These are phyloP conservation scores for human (Homo sapiens) DNA, from an alignment of 2,113 vertebrate species.

Conservation along the genomic window DNA sequence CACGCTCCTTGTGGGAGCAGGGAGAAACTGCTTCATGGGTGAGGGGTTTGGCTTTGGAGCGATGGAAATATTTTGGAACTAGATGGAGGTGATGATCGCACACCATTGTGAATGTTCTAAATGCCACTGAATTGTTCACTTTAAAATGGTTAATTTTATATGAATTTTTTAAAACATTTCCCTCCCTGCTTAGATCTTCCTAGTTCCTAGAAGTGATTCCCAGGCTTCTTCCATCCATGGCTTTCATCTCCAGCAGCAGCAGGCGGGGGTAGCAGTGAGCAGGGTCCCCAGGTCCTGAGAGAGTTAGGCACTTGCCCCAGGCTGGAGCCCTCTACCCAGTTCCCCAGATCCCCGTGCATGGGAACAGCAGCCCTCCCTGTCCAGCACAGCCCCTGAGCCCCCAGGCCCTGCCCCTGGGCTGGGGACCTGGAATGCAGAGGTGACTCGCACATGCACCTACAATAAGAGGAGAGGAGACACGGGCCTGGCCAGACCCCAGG, in stretches of 20 bases:
- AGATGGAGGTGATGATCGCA: too few relatives aligned
- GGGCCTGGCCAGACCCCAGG: background rate
- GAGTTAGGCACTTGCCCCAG: background rate
- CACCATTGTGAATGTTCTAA: background rate
- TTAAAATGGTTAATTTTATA: background rate
- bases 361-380: background rate
- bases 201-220: background rate
- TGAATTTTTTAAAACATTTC: background rate
- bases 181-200: background rate
- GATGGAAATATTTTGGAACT: too few relatives aligned
- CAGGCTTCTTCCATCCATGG: background rate
- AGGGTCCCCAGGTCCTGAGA: background rate
- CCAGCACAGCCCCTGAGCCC: background rate
- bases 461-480: fast-evolving
- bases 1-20: background rate
- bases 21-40: background rate
- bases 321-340: background rate
- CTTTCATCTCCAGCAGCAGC: background rate
- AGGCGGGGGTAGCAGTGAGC: background rate
- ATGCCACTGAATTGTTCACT: background rate
- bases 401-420: background rate
- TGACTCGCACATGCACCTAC: fast-evolving
- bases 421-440: background rate
- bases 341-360: background rate
- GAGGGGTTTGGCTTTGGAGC: background rate